A percentile compares a stretch with the other conserved stretches of the same genome.
These are phyloP conservation scores for Rhogogaster chlorosoma DNA, from an alignment of 2,888 invertebrate genomes.

Conservation along the genomic window DNA sequence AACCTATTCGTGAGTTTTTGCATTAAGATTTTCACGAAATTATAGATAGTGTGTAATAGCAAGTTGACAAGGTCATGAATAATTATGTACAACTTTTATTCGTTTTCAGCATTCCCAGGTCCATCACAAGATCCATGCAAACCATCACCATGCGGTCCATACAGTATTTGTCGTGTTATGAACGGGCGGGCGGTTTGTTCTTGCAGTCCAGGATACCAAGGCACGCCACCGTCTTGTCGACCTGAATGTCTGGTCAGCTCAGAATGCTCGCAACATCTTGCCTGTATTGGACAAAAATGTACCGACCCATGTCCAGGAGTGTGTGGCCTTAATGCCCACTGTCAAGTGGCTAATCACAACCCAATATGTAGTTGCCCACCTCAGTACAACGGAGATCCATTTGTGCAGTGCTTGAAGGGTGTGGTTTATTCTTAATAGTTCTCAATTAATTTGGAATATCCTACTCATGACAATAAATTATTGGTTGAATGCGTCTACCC, in stretches of 20 bases:
- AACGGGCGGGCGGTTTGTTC: slow-evolving; percentile 82
- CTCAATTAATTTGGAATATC: background rate
- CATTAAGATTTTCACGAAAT: background rate
- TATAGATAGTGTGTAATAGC: background rate
- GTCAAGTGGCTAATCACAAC: slow-evolving; percentile 82
- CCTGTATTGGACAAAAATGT: slow-evolving; percentile 84
- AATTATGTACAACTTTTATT: slow-evolving; percentile 42
- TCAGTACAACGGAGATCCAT: slow-evolving; percentile 82
- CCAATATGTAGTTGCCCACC: slow-evolving; percentile 84
- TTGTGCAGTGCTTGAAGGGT: slow-evolving; percentile 79
- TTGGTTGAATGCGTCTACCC: background rate
- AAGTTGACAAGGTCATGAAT: background rate
- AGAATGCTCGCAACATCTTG: slow-evolving; percentile 81
- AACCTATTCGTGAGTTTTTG: slow-evolving; percentile 63
- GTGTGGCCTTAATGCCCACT: slow-evolving; percentile 81
- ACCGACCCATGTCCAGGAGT: slow-evolving; percentile 83
- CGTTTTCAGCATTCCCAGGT: slow-evolving; percentile 69
- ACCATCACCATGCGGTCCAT: slow-evolving; percentile 83
- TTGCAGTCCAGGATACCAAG: slow-evolving; percentile 81
- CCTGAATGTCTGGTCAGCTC: slow-evolving; percentile 82
- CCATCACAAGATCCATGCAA: slow-evolving; percentile 79
- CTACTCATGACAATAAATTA: background rate
- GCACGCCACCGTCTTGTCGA: slow-evolving; percentile 81
- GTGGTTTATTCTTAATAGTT: slow-evolving; percentile 54
- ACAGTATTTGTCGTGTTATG: slow-evolving; percentile 81